Conservation (phyloP, 2,888 invertebrate genomes). For the Aleiodes testaceus region DNA sequence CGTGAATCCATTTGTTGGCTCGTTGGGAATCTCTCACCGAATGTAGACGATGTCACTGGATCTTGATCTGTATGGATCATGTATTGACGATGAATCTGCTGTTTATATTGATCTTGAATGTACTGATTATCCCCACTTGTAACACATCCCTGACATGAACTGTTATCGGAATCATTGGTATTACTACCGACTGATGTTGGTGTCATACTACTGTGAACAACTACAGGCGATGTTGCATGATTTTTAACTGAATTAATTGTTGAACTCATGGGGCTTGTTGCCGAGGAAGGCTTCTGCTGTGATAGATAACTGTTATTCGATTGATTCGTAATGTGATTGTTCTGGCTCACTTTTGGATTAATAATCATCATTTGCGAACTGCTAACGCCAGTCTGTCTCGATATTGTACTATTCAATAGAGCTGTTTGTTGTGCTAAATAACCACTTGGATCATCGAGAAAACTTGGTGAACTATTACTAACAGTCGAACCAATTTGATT, state of each 20-base stretch:
- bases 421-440: slow-evolving; percentile 94
- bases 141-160: slow-evolving; percentile 56
- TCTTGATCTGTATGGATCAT: slow-evolving; percentile 67
- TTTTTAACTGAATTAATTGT: slow-evolving; percentile 64
- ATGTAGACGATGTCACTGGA: slow-evolving; percentile 82
- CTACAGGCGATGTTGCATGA: slow-evolving; percentile 68
- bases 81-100: slow-evolving; percentile 62
- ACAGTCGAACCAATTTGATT: slow-evolving; percentile 54
- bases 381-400: slow-evolving; percentile 76
- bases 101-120: slow-evolving; percentile 65
- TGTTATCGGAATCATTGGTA: slow-evolving; percentile 63
- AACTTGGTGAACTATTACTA: slow-evolving; percentile 79
- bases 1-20: slow-evolving; percentile 77
- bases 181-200: slow-evolving; percentile 62
- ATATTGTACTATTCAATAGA: slow-evolving; percentile 87
- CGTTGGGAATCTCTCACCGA: slow-evolving; percentile 75
- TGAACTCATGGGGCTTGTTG: slow-evolving; percentile 65
- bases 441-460: slow-evolving; percentile 93
- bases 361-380: slow-evolving; percentile 63
- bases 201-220: slow-evolving; percentile 70
- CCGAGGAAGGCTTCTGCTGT: slow-evolving; percentile 68
- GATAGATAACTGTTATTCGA: slow-evolving; percentile 62
- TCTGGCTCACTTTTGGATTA: slow-evolving; percentile 24
- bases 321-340: slow-evolving; percentile 31
- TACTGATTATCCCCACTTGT: slow-evolving; percentile 66